Base-by-base conservation (phyloP, 2,113 vertebrate species). In the Corapipo altera region DNA sequence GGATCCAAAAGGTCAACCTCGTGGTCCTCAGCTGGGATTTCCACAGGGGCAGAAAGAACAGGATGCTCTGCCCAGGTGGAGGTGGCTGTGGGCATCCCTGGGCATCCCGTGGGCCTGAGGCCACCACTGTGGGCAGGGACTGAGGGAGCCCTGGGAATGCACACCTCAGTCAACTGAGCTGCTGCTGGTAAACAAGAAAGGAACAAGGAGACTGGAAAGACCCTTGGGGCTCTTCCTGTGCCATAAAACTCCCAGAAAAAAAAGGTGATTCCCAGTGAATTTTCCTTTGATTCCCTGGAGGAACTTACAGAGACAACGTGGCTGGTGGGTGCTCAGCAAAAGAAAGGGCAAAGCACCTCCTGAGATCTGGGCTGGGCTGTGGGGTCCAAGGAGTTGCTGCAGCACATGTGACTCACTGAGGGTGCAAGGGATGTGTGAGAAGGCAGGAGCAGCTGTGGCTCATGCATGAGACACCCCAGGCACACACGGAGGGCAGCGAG, bases 241-340 rank as follows among this genome's bases (percentile, higher is more conserved):
- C 58, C 66, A 20, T 9, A 30, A n/a, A 95, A 58, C 59, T 52
- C 76, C 57, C 0, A 0, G 37, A 57, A 18, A 1, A 33, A 33
- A 39, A 0, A 0, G 1, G 80, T 57, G 84, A 41, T 75, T 96
- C 85, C 89, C 89, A 76, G 8, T 0, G 33, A 41, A 43, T 33
- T 87, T 78, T 7, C 4, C 61, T 75, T 58, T 5, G 33, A 9
- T 37, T 2, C 30, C 23, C 8, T 22, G 0, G 2, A 41, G 28
- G 69, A 9, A 6, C 15, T 82, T 17, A 23, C 16, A 43, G 9
- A 9, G 21, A 3, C 9, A 12, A 3, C 0, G 1, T 1, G 39
- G 23, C 5, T 6, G 9, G 41, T 6, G n/a, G 20, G 9, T 4
- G n/a, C 72, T 8, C 0, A 2, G 35, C 1, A 0, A 22, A 21